These are phyloP conservation scores for Aphrophora alni DNA, from an alignment of 2,888 invertebrate genomes.

Conservation along the genomic window DNA sequence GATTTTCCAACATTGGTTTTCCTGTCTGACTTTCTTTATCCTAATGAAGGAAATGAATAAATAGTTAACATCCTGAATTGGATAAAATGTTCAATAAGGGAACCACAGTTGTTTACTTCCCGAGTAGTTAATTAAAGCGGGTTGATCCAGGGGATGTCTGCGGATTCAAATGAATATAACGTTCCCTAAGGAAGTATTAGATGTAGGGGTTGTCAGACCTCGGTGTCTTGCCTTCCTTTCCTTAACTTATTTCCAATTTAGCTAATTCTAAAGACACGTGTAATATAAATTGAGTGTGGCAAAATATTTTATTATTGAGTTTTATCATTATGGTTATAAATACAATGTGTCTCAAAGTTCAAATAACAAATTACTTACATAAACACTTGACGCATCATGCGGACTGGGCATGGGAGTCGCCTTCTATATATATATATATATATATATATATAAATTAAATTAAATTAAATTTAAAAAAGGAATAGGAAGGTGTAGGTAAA, in stretches of 20 bases:
- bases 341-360: too few relatives aligned
- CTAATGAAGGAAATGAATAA: conserved; percentile 6
- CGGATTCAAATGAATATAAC: background rate
- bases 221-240: background rate
- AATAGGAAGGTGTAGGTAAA: too few relatives aligned
- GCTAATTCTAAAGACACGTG: too few relatives aligned
- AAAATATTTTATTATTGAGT: too few relatives aligned
- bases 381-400: too few relatives aligned
- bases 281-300: too few relatives aligned
- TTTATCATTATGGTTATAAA: too few relatives aligned
- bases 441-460: too few relatives aligned
- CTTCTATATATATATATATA: too few relatives aligned
- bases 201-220: background rate
- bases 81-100: conserved; percentile 6
- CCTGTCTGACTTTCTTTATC: background rate
- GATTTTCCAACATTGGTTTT: background rate
- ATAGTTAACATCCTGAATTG: conserved; percentile 1
- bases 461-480: too few relatives aligned
- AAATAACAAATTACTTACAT: too few relatives aligned
- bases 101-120: conserved; percentile 6
- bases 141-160: conserved; percentile 6
- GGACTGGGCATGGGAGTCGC: too few relatives aligned
- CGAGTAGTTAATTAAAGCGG: background rate
- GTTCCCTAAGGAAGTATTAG: background rate
- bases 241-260: background rate